A percentile compares a stretch with the other conserved stretches of the same genome.
Evolutionary conservation across 1,140 invertebrate species (phyloP).

Genomic region (Drosophila pseudoobscura): DNA sequence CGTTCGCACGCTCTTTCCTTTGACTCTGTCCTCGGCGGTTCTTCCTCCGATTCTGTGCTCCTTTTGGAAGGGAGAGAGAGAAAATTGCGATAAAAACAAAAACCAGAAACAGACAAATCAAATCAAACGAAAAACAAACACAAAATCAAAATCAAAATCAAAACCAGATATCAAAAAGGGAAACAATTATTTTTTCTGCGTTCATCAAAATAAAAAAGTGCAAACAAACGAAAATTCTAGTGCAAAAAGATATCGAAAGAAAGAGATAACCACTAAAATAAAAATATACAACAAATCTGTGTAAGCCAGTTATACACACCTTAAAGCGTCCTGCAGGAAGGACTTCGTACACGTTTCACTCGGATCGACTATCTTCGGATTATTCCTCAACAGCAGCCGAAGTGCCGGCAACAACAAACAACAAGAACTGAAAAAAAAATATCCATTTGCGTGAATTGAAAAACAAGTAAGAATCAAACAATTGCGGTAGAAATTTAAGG

Average conservation of each 20-base stretch:
- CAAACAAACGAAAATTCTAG: slow-evolving; percentile 9
- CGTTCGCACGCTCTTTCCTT: slow-evolving; percentile 67
- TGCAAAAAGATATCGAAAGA: slow-evolving; percentile 15
- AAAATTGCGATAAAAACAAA: slow-evolving; percentile 28
- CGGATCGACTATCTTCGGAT: slow-evolving; percentile 40
- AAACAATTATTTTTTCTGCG: slow-evolving; percentile 20
- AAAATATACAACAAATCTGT: slow-evolving; percentile 51
- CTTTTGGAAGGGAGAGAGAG: slow-evolving; percentile 4
- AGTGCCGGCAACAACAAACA: slow-evolving; percentile 1
- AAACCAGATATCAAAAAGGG: slow-evolving; percentile 29
- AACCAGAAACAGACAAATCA: background rate
- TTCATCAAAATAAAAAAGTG: slow-evolving; percentile 3
- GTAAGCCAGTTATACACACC: slow-evolving; percentile 70
- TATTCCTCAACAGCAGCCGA: slow-evolving; percentile 34
- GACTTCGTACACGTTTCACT: slow-evolving; percentile 33
- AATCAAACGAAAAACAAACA: slow-evolving; percentile 17
- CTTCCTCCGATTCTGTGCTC: slow-evolving; percentile 45
- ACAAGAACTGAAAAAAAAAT: background rate
- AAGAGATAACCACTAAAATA: slow-evolving; percentile 14
- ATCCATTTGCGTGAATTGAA: slow-evolving; percentile 6
- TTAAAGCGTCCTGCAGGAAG: slow-evolving; percentile 64
- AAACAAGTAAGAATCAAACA: slow-evolving; percentile 33
- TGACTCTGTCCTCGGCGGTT: slow-evolving; percentile 25
- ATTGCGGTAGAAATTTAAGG: background rate
- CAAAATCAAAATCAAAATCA: slow-evolving; percentile 18